Percentiles rank a stretch among this genome's conserved stretches.
phyloP scores from a whole-genome alignment of 2,888 invertebrate species.

The Lumbricus terrestris region DNA sequence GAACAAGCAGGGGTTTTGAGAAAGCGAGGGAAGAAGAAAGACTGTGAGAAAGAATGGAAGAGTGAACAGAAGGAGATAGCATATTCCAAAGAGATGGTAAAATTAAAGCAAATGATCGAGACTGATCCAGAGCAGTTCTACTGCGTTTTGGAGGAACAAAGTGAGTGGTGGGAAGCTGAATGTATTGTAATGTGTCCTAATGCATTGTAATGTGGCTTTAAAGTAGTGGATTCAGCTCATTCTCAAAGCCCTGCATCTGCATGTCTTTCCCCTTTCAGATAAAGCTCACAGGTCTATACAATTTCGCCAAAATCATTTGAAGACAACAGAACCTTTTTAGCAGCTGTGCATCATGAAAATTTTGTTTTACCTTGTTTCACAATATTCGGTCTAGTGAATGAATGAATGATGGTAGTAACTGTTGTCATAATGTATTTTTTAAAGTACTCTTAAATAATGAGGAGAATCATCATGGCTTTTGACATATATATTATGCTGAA shows the following conservation, averaged over 20 bases:
- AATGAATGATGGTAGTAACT: not conserved
- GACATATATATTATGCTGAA: not conserved
- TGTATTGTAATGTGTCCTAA: no score
- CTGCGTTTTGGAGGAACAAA: no score
- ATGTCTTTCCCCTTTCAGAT: not conserved
- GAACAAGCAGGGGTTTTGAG: no score
- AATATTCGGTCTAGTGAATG: no score
- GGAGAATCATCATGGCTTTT: not conserved
- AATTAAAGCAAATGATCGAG: no score
- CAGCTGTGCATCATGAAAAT: not conserved
- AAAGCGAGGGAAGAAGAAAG: no score
- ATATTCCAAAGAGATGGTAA: no score
- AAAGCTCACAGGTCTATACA: not conserved
- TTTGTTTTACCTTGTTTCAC: not conserved
- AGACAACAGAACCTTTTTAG: not conserved
- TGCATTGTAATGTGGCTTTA: not conserved
- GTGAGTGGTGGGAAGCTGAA: no score
- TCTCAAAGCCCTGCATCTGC: not conserved
- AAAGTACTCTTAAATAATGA: not conserved
- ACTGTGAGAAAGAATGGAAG: no score
- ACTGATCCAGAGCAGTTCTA: no score
- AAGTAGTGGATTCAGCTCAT: not conserved
- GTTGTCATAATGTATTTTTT: not conserved
- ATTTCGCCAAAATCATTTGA: not conserved
- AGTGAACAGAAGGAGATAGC: no score